Base-by-base conservation (phyloP, 2,797 vertebrate genomes). In the Danio tinwini region DNA sequence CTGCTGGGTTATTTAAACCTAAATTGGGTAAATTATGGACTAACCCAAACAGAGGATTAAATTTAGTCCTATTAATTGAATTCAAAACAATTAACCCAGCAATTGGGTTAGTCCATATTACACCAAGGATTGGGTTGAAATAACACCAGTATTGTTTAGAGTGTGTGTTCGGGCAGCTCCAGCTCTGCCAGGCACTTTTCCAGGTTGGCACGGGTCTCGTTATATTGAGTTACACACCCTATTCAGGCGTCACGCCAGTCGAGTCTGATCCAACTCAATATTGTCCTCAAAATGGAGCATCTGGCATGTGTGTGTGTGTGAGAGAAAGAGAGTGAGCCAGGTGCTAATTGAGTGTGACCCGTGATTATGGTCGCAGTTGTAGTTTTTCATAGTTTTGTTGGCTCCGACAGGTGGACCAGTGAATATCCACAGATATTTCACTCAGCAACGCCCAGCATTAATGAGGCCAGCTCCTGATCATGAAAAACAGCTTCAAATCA, bases 161-260 rank as follows among this genome's bases (percentile, higher is more conserved):
- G 29, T 29, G 29, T 29, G 29, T 56, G 85, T 65, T 84, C 73
- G 78, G 81, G 65, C 61, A 52, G 59, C 21, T n/a, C 45, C 42
- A 44, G 50, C 39, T 78, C 64, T 74, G 71, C 53, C 53, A 71
- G 75, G 62, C 59, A 70, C 58, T 63, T 76, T 83, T 81, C 74
- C 68, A 76, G 80, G 56, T 69, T 59, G 76, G 81, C 81, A 80
- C 75, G 67, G 83, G 74, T 85, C 69, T 77, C 50, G 72, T 83
- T 86, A 83, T n/a, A 37, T 53, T 49, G 44, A 62, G 67, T 45
- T 59, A 55, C 81, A 67, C 59, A 16, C 71, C 81, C 80, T 50
- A 45, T 75, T 65, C 8, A 56, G 68, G 72, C 72, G 49, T 62
- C 29, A 42, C 29, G 81, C 81, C 78, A 86, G 50, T 40, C 63